Base-by-base conservation (phyloP, 2,797 vertebrate species). In the Phoeniculus purpureus region DNA sequence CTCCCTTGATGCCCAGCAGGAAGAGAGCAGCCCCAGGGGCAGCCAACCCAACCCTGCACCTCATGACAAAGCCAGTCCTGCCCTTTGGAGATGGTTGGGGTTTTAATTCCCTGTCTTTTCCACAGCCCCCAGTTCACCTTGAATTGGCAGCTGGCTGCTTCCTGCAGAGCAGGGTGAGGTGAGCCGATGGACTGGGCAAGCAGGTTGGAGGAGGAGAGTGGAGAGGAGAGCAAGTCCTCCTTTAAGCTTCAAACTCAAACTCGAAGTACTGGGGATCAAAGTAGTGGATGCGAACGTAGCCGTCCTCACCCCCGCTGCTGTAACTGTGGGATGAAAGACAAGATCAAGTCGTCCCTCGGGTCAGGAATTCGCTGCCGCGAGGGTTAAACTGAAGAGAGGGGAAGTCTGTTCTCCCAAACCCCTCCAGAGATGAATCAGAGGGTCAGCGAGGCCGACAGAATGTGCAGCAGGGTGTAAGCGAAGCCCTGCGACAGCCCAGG, bases 201-300 rank as follows among this genome's bases (percentile, higher is more conserved):
- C 17, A 34, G 21, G 4, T 4, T 20, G 64, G 79, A 51, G 70
- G 48, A 80, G 55, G 58, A 51, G 31, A 34, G 50, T 64, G 60
- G 18, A 73, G 31, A 67, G 15, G 31, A 68, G 34, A 78, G 31
- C 11, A 31, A 60, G 6, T 23, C 20, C 27, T 72, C 47, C 31
- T 71, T 97, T 80, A 98, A 52, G 90, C 97, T 96, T 99, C 99
- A 90, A 99, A 98, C 87, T 99, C 99, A 94, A 99, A 99, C 94
- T 99, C 99, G 43, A 99, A 99, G 97, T 99, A 99, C 51, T 99
- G 99, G 17, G 99, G 98, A 81, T 99, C 99, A 9, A 99, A 99
- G 97, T 99, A 98, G 87, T 99, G 99, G 97, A 99, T 99, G 94
- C 99, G 98, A 15, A 98, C 97, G 14, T 99, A 99, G 77, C 99